Evolutionary conservation across 2,888 invertebrate genomes (phyloP).

Genomic region (Platypus cylindrus): DNA sequence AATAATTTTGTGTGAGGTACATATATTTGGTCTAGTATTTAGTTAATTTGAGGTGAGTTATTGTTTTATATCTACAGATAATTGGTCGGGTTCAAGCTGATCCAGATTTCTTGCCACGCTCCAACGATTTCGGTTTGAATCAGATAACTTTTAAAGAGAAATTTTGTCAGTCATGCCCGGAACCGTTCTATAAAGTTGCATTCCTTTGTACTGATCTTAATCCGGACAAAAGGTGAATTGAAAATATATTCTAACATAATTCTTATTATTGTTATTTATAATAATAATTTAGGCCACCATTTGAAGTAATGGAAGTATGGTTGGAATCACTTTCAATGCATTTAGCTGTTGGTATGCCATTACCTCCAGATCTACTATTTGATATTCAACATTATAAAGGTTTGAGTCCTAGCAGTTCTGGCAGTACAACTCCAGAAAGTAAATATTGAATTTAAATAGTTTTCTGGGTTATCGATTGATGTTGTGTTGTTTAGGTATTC

Average conservation of each 20-base stretch:
- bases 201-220: constrained; percentile 84
- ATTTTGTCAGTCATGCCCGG: constrained; percentile 74
- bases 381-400: constrained; percentile 63
- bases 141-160: constrained; percentile 73
- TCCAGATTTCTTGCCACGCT: constrained; percentile 85
- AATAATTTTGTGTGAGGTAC: constrained; percentile 85
- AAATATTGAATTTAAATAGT: constrained; percentile 1
- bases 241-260: too few relatives aligned
- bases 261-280: background rate
- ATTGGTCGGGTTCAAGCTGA: constrained; percentile 92
- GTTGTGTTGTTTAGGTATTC: too few relatives aligned
- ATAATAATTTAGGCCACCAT: constrained; percentile 56
- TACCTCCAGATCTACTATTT: constrained; percentile 54
- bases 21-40: constrained; percentile 11
- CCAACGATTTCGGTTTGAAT: constrained; percentile 85
- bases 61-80: constrained; percentile 43
- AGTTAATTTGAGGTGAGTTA: background rate
- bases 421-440: constrained; percentile 45
- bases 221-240: constrained; percentile 65
- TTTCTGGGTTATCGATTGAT: too few relatives aligned
- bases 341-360: constrained; percentile 47
- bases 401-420: constrained; percentile 43
- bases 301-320: constrained; percentile 85
- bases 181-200: constrained; percentile 76
- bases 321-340: constrained; percentile 66